Conservation (phyloP, 2,113 vertebrate genomes). For the Heptranchias perlo region DNA sequence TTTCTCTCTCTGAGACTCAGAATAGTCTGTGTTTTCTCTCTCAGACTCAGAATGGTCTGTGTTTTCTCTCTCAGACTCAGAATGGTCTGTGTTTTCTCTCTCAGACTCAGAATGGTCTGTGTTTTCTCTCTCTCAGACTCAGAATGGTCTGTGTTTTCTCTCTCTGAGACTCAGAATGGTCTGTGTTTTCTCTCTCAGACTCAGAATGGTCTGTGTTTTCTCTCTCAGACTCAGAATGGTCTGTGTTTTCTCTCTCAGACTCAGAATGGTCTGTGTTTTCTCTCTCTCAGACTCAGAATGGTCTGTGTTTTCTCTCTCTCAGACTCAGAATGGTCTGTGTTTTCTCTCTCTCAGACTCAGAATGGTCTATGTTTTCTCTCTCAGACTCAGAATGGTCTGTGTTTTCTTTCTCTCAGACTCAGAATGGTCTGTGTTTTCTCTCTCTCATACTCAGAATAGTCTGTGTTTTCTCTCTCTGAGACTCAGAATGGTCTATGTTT, state of each 20-base stretch:
- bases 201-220: neutral
- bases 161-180: no score
- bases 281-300: neutral
- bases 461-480: neutral
- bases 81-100: neutral
- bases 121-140: neutral
- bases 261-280: neutral
- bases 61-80: neutral
- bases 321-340: no score
- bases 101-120: no score
- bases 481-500: neutral
- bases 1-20: no score
- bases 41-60: no score
- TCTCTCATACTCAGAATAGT: no score
- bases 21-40: no score
- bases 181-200: neutral
- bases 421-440: neutral
- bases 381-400: no score
- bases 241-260: no score
- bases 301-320: neutral
- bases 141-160: neutral
- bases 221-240: no score
- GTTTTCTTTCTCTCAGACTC: neutral
- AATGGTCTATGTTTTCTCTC: neutral
- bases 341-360: neutral